Conservation (phyloP, 2,888 invertebrate species). For the Liopterus haemorrhoidalis region DNA sequence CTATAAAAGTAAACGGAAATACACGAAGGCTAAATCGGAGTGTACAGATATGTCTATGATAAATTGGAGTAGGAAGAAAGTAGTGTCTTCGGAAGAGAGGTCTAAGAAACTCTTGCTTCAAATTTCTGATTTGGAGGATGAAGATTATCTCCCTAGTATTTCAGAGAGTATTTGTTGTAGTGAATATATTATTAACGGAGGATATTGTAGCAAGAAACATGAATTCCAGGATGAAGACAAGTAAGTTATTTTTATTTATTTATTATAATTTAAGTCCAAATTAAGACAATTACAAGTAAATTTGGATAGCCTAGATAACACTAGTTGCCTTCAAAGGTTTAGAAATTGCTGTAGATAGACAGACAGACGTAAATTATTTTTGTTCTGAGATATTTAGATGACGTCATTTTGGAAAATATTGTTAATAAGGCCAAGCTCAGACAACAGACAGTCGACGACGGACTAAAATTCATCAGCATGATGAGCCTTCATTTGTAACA, state of each 20-base stretch:
- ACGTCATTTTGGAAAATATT: no score
- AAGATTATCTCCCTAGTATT: slow-evolving; percentile 3
- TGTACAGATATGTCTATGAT: slow-evolving; percentile 49
- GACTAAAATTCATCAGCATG: no score
- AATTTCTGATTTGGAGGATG: slow-evolving; percentile 14
- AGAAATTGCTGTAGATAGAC: slow-evolving; percentile 11
- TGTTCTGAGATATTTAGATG: no score
- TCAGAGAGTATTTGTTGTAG: slow-evolving; percentile 50
- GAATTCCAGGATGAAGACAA: slow-evolving; percentile 3
- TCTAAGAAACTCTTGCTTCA: slow-evolving; percentile 8
- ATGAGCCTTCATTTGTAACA: no score
- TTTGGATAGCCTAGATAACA: not conserved
- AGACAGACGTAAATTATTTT: no score
- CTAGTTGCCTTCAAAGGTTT: not conserved
- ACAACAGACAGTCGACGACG: no score
- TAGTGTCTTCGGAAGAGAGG: not conserved
- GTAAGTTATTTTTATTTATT: slow-evolving; percentile 8
- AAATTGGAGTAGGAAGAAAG: slow-evolving; percentile 38
- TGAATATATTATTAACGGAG: slow-evolving; percentile 51
- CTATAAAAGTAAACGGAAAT: slow-evolving; percentile 44
- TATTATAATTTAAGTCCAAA: not conserved
- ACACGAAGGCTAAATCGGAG: slow-evolving; percentile 51
- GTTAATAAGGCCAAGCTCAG: no score
- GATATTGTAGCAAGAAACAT: slow-evolving; percentile 35
- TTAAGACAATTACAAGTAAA: not conserved